Base-by-base conservation (phyloP, 2,888 invertebrate genomes). In the Drosophila stalkeri region DNA sequence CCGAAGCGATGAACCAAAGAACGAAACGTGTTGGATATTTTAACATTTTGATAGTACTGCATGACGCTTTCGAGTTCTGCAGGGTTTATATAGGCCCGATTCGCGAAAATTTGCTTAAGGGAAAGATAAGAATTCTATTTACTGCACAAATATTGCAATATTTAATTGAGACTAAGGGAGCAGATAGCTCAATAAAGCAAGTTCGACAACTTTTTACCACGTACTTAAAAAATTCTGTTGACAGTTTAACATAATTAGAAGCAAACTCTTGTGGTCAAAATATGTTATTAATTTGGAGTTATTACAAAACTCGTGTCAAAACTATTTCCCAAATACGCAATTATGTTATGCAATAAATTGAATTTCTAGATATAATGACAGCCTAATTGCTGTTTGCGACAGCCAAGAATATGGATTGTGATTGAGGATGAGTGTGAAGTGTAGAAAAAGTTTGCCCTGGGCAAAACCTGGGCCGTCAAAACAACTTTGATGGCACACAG, bases 381-480 rank as follows among this genome's bases (percentile, higher is more conserved):
- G 63, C 39, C 56, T 57, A 71, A 63, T 71, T 54, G 71, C 56
- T 71, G 71, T 23, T 56, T 31, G 20, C 46, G 57, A 63, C 57
- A 57, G 64, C 57, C 20, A 41, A 18, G 60, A 60, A 43, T 43
- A 20, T 43, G 41, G 60, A 61, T 49, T 46, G n/a, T 49, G 43
- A 57, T 51, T 57, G 57, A 68, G 67, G 9, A 39, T 23, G 37
- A 23, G 68, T 39, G 11, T 27, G 8, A 18, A 20, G 8, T 37
- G 12, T 18, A 16, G 18, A 51, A 39, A 55, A 69, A 43, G 43
- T 63, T 57, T n/a, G 39, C 51, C 39, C 44, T 49, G 37, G 9
- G 35, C 44, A 55, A 44, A 71, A 41, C 57, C 41, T 51, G 18
- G 9, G 41, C 46, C 31, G 60, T 69, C 69, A 68, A 47, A 67